phyloP scores from a whole-genome alignment of 2,113 vertebrate genomes.

The Crypturellus undulatus region DNA sequence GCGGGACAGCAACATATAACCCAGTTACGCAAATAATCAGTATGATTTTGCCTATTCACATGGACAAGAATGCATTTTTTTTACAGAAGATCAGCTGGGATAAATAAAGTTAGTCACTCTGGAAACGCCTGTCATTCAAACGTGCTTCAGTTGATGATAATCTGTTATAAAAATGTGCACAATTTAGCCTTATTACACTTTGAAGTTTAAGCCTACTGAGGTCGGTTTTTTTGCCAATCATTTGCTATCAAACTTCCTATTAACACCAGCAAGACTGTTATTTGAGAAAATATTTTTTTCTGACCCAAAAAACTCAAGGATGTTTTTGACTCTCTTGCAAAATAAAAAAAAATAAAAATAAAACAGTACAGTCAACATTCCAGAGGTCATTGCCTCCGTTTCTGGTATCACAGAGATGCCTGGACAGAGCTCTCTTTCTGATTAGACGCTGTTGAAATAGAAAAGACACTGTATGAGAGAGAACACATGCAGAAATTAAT shows the following conservation, averaged over 20 bases:
- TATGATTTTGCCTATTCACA: background rate
- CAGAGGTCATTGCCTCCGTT: background rate
- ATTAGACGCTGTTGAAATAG: background rate
- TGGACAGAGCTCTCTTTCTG: background rate
- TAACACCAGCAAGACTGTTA: background rate
- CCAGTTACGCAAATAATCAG: background rate
- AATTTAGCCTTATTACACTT: conserved; percentile 18
- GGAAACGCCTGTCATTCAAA: background rate
- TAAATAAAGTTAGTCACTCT: background rate
- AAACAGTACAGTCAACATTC: background rate
- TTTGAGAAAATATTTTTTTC: background rate
- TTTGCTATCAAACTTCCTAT: background rate
- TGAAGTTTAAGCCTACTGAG: conserved; percentile 13
- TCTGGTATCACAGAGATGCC: background rate
- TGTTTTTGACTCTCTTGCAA: background rate
- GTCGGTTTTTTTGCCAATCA: conserved; percentile 14
- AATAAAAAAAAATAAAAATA: background rate
- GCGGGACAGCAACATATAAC: fast-evolving
- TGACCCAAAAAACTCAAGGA: background rate
- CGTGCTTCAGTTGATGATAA: background rate
- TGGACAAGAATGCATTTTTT: background rate
- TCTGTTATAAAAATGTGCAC: conserved; percentile 13
- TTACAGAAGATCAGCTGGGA: no score
- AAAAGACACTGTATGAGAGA: background rate
- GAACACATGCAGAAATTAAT: background rate